Conservation (phyloP, 2,888 invertebrate species). For the Chloroclystis v-ata region DNA sequence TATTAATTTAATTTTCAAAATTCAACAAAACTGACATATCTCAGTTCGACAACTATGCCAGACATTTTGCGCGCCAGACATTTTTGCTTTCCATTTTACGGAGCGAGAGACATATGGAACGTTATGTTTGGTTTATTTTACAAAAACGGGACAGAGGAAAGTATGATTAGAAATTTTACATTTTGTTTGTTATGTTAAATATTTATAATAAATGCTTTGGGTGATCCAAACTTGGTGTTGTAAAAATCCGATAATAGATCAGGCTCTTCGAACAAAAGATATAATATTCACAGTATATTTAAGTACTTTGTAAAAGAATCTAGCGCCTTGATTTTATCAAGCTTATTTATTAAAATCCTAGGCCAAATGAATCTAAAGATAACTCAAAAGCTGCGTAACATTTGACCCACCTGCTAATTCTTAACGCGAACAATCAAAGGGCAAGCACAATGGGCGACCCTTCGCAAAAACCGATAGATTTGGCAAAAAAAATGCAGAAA, state of each 20-base stretch:
- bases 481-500: conserved; percentile 53
- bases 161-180: too few species aligned
- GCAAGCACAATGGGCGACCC: conserved; percentile 56
- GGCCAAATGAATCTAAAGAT: conserved; percentile 23
- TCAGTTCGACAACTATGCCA: conserved; percentile 65
- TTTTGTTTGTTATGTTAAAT: too few species aligned
- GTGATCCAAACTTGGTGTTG: too few species aligned
- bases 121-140: background rate
- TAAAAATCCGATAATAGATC: too few species aligned
- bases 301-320: too few species aligned
- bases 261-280: too few species aligned
- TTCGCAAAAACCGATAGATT: conserved; percentile 47
- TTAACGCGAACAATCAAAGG: conserved; percentile 51
- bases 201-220: too few species aligned
- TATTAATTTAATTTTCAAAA: conserved; percentile 71
- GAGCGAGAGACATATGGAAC: conserved; percentile 6
- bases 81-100: conserved; percentile 56
- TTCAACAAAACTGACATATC: conserved; percentile 72
- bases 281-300: too few species aligned
- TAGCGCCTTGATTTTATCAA: too few species aligned
- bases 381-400: conserved; percentile 29
- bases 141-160: too few species aligned
- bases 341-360: background rate
- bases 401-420: conserved; percentile 74
- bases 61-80: conserved; percentile 56